These are phyloP conservation scores for Aphidius gifuensis DNA, from an alignment of 1,140 invertebrate genomes.

Conservation along the genomic window DNA sequence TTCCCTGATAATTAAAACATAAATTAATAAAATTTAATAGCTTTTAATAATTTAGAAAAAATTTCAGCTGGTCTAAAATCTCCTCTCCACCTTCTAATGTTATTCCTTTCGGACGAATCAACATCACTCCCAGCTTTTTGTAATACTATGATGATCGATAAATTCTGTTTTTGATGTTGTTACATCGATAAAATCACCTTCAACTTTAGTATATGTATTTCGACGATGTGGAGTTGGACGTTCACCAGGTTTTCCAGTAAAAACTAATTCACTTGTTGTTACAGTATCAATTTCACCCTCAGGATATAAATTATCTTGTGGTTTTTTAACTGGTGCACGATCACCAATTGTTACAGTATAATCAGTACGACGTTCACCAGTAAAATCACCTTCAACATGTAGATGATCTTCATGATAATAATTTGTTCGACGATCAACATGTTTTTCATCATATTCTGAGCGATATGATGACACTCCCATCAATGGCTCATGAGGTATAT, in stretches of 20 bases:
- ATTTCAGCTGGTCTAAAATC: no score
- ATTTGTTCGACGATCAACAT: constrained; percentile 50
- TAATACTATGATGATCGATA: constrained; percentile 59
- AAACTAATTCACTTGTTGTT: constrained; percentile 65
- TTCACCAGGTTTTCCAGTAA: constrained; percentile 64
- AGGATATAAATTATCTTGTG: constrained; percentile 49
- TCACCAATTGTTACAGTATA: constrained; percentile 50
- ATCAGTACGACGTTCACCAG: constrained; percentile 51
- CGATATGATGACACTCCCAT: constrained; percentile 60
- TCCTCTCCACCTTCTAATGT: constrained; percentile 65
- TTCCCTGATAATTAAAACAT: constrained; percentile 43
- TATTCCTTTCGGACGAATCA: constrained; percentile 64
- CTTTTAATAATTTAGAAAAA: constrained; percentile 9
- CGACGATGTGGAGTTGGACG: constrained; percentile 67
- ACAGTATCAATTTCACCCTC: constrained; percentile 57
- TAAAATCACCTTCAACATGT: constrained; percentile 58
- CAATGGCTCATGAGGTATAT: constrained; percentile 57
- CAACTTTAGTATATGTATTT: constrained; percentile 79
- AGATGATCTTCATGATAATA: constrained; percentile 56
- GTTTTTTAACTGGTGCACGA: constrained; percentile 46
- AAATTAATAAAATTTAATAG: constrained; percentile 1
- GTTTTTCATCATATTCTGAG: constrained; percentile 66
- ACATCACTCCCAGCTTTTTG: constrained; percentile 59
- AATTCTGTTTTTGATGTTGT: constrained; percentile 67
- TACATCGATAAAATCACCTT: constrained; percentile 68